phyloP scores from a whole-genome alignment of 2,888 invertebrate genomes.

The Heliconius ethilla region DNA sequence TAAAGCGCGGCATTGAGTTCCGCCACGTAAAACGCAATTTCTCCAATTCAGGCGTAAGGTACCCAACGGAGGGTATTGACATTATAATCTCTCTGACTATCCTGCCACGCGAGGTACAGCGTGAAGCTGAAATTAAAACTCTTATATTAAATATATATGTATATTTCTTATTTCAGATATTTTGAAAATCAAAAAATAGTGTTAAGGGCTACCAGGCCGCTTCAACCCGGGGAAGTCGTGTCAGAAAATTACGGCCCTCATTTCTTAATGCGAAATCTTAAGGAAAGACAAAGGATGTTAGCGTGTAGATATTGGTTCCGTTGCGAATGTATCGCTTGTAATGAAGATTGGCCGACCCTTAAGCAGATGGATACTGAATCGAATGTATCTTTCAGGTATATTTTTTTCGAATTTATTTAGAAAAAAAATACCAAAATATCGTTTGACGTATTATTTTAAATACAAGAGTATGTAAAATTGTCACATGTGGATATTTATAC shows the following conservation, averaged over 20 bases:
- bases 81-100: too few species aligned
- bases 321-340: constrained; percentile 88
- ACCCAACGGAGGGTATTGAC: too few species aligned
- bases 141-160: background rate
- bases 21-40: too few species aligned
- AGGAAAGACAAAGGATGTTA: constrained; percentile 83
- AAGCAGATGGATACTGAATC: constrained; percentile 80
- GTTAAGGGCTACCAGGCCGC: constrained; percentile 84
- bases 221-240: constrained; percentile 85
- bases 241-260: constrained; percentile 93
- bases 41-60: too few species aligned
- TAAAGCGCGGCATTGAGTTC: too few species aligned
- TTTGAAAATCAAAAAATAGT: constrained; percentile 88
- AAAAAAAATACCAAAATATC: background rate
- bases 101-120: too few species aligned
- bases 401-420: background rate
- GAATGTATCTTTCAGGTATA: constrained; percentile 69
- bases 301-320: constrained; percentile 89
- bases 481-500: background rate
- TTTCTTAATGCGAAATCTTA: constrained; percentile 81
- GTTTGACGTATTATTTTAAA: background rate
- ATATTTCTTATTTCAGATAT: constrained; percentile 76
- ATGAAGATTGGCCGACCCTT: constrained; percentile 87
- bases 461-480: too few species aligned
- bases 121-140: too few species aligned